Evolutionary conservation across 2,113 vertebrate genomes (phyloP).

Genomic region (Poicephalus meyeri): DNA sequence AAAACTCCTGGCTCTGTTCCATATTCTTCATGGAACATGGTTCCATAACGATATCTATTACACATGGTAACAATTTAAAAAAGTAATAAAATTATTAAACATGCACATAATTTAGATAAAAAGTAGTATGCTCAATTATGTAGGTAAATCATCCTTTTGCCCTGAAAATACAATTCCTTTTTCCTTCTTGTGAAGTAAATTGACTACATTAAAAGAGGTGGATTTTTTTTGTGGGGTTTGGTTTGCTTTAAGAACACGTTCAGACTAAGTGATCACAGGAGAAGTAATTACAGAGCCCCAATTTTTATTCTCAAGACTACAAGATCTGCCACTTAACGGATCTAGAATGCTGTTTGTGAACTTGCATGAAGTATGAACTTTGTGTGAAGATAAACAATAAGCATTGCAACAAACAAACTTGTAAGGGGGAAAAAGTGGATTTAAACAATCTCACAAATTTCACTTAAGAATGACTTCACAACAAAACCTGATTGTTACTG

Average conservation of each 20-base stretch:
- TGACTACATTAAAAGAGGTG: not conserved
- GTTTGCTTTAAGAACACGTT: not conserved
- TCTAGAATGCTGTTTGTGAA: not conserved
- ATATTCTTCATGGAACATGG: not conserved
- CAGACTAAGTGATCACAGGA: not conserved
- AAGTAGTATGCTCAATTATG: not conserved
- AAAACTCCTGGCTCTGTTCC: not conserved
- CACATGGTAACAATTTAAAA: not conserved
- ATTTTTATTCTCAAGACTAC: not conserved
- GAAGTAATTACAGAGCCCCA: conserved; percentile 14
- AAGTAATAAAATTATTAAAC: not conserved
- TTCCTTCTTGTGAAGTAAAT: conserved; percentile 26
- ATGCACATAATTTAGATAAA: not conserved
- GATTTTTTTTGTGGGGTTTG: not conserved
- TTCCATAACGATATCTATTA: not conserved
- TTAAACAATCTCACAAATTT: conserved; percentile 32
- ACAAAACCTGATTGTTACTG: not conserved
- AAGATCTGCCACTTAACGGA: not conserved
- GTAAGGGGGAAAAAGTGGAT: conserved; percentile 24
- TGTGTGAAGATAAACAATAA: not conserved
- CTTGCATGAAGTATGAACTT: not conserved
- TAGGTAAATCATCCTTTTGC: conserved; percentile 28
- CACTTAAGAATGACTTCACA: conserved; percentile 1
- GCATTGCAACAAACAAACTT: not conserved
- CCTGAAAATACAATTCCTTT: conserved; percentile 22